Percentiles rank a stretch among this genome's conserved stretches.
phyloP scores from a whole-genome alignment of 2,113 vertebrate species.

The Thymallus thymallus region DNA sequence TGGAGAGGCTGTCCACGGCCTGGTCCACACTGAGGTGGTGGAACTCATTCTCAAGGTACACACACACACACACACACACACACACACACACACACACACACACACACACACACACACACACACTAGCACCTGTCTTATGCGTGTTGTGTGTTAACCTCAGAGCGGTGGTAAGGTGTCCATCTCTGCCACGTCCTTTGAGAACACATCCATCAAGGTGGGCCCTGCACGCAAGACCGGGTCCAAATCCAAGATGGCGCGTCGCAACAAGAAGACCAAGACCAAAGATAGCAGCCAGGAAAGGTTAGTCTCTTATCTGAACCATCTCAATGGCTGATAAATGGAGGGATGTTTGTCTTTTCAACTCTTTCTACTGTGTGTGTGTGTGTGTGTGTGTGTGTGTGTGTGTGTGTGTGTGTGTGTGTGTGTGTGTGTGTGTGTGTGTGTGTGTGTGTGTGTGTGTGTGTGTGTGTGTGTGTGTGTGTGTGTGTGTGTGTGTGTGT shows the following conservation, averaged over 20 bases:
- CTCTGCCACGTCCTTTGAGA: conserved; percentile 92
- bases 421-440: neutral
- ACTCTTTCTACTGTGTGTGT: neutral
- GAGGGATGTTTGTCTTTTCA: neutral
- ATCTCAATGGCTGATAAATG: neutral
- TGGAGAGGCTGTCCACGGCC: conserved; percentile 89
- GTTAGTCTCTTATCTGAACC: conserved; percentile 55
- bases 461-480: neutral
- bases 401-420: conserved; percentile 4
- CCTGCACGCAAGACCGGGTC: conserved; percentile 87
- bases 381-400: too few relatives aligned
- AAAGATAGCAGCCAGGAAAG: conserved; percentile 91
- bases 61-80: neutral
- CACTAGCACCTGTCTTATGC: neutral
- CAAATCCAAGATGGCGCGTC: conserved; percentile 95
- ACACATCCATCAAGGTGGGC: conserved; percentile 95
- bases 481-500: neutral
- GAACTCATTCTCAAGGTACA: conserved; percentile 92
- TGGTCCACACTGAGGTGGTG: conserved; percentile 97
- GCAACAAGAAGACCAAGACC: conserved; percentile 87
- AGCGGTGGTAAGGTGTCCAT: conserved; percentile 95
- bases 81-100: neutral
- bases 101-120: neutral
- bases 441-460: neutral
- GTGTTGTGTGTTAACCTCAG: conserved; percentile 63